Evolutionary conservation across 1,140 invertebrate genomes (phyloP), one percentile per base, ranked within the genome.

Genomic region (Drosophila orena): DNA sequence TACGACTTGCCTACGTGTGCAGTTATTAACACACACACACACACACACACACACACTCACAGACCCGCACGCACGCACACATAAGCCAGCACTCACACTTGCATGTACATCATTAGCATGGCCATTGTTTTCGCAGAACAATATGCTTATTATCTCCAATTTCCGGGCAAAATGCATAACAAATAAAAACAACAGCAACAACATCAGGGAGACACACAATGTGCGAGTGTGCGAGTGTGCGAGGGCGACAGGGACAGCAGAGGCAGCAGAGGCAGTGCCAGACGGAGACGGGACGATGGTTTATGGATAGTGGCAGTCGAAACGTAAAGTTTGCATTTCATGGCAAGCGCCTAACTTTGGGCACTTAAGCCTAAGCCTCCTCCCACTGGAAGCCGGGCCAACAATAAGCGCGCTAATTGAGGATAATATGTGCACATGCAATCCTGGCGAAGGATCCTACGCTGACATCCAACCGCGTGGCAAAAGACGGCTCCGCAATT

Each of bases 131-230:
- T 88, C 75, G 65, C 84, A 83, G 79, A 86, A 86, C 83, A 86
- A 86, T 86, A 86, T 86, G 83, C 83, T 86, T 86, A 86, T 86
- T 86, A 86, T 86, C 83, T 86, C 66, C 83, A 86, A 86, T 86
- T 86, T 86, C 83, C 83, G 83, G 79, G 79, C 84, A 86, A 86
- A 86, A 89, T 86, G 83, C 83, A 86, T 79, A 79, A 83, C 84
- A 86, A 88, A 86, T 86, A 86, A 88, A 88, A 86, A 72, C 83
- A 86, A 86, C 78, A 85, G 75, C 77, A 80, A 17, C 50, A 42
- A 12, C 50, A 8, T 30, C 30, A 30, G 12, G 35, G 10, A 37
- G 10, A 4, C 35, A 37, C 12, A 14, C 11, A 37, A 11, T 37
- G 35, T 37, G 6, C 12, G 12, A 37, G 27, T n/a, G n/a, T n/a